These are phyloP conservation scores for Nothocercus julius DNA, from an alignment of 2,113 vertebrate species.

Conservation along the genomic window DNA sequence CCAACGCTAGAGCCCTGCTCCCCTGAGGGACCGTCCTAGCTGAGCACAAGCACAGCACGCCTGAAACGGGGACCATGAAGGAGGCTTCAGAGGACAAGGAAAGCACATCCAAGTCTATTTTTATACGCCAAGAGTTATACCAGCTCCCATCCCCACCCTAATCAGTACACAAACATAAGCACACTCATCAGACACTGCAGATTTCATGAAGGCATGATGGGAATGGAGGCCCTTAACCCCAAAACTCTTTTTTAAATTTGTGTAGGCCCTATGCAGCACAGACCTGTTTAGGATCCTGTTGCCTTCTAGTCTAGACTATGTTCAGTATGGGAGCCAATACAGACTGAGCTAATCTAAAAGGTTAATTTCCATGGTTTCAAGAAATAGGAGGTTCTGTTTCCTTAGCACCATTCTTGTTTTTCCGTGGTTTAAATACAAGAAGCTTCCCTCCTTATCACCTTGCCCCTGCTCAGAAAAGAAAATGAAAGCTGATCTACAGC, in stretches of 20 bases:
- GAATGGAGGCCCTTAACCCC: not conserved
- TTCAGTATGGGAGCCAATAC: not conserved
- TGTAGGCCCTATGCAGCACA: not conserved
- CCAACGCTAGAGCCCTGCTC: not conserved
- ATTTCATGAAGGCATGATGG: not conserved
- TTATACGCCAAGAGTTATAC: not conserved
- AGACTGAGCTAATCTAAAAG: not conserved
- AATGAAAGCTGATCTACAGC: not conserved
- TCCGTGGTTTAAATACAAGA: not conserved
- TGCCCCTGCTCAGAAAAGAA: not conserved
- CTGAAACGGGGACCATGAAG: not conserved
- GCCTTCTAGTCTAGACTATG: not conserved
- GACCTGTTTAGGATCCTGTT: not conserved
- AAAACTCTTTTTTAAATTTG: not conserved
- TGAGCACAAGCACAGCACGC: not conserved
- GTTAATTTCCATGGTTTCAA: not conserved
- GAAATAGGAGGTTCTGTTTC: not conserved
- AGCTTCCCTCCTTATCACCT: not conserved
- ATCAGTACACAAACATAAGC: not conserved
- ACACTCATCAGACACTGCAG: not conserved
- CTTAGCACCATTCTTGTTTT: not conserved
- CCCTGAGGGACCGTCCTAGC: too few species aligned
- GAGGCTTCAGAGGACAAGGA: not conserved
- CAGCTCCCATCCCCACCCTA: not conserved
- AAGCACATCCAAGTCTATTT: not conserved